Base-by-base conservation (phyloP, 1,140 invertebrate genomes). In the Antheraea pernyi region DNA sequence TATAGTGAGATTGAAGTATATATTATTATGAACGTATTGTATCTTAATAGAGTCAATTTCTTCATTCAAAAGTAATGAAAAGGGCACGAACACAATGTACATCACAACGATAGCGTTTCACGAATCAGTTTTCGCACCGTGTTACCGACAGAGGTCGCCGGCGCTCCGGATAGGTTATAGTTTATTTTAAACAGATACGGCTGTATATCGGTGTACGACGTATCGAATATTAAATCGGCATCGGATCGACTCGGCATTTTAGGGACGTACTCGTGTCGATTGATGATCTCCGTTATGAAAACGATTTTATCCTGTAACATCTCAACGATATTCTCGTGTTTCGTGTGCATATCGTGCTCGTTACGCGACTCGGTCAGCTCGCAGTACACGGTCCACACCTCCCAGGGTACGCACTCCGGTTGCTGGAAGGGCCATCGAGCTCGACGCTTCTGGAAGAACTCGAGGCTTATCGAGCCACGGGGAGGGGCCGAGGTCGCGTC, bases 281-380 rank as follows among this genome's bases (percentile, higher is more conserved):
- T 99, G 95, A 99, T 98, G 5, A 98, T 95, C 89, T 99, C 97
- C 0, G 98, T 97, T 79, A 99, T 98, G 79, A 97, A 97, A 42
- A 99, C 93, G 19, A 99, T 96, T 86, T 98, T 99, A 74, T 99
- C 98, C 37, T 97, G 96, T 2, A 99, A 91, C 73, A 98, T 91
- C 81, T 99, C 98, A 13, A 98, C 97, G 46, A 99, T 95, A 87
- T 96, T 97, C 87, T 99, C 98, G 66, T 97, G 94, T 76, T 95
- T 97, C 71, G 96, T 94, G 88, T 98, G 97, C 72, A 98, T 93
- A 80, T 99, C 98, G 85, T 97, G 96, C 86, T 99, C 98, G 83
- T 95, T 98, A 68, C 95, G 95, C 37, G 98, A 92, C 75, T 96
- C 96, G 16, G 98, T 96, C 10, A 99, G 93, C 85, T 99, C 97